Conservation (phyloP, 2,888 invertebrate species). For the Prosapia bicincta region DNA sequence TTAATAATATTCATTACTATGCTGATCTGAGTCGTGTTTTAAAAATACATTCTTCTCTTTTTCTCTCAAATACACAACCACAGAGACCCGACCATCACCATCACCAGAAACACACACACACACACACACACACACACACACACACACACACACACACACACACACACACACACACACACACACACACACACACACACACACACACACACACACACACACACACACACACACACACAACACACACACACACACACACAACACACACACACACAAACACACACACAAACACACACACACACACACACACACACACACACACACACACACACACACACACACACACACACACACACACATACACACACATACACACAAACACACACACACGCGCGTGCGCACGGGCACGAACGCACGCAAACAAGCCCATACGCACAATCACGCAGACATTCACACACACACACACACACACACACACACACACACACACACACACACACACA, state of each 20-base stretch:
- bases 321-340: slow-evolving; percentile 5
- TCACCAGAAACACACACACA: not conserved
- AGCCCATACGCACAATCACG: not conserved
- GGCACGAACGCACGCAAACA: not conserved
- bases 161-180: slow-evolving; percentile 5
- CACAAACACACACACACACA: not conserved
- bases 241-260: no score
- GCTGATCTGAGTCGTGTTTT: no score
- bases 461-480: slow-evolving; percentile 5
- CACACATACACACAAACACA: slow-evolving; percentile 2
- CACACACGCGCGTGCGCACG: no score
- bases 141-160: slow-evolving; percentile 5
- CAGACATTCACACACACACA: not conserved
- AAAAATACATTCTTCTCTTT: no score
- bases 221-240: slow-evolving; percentile 5
- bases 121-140: slow-evolving; percentile 1
- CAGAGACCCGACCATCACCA: not conserved
- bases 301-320: not conserved
- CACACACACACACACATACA: slow-evolving; percentile 3
- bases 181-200: not conserved
- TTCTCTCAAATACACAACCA: not conserved
- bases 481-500: not conserved
- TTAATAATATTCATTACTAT: no score
- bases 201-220: slow-evolving; percentile 1
- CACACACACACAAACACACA: slow-evolving; percentile 3